Evolutionary conservation across 2,888 invertebrate species (phyloP).

Genomic region (Chrysomela aeneicollis): DNA sequence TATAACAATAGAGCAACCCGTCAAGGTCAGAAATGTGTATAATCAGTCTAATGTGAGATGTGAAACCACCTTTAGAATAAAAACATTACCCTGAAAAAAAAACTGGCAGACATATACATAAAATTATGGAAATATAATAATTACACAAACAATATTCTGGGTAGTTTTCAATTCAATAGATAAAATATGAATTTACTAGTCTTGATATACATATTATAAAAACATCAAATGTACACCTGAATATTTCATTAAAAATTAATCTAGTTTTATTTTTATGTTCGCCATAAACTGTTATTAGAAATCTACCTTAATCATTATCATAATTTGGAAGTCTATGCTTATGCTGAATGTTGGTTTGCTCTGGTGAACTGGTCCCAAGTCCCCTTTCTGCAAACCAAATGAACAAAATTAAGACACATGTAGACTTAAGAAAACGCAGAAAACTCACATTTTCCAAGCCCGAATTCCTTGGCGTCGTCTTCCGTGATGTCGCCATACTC

Average conservation of each 20-base stretch:
- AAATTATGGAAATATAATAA: conserved; percentile 10
- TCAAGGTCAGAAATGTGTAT: conserved; percentile 44
- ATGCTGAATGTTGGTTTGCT: conserved; percentile 36
- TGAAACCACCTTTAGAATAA: conserved; percentile 15
- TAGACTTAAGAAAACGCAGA: too few species aligned
- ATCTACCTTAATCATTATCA: conserved; percentile 37
- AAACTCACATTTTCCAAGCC: conserved; percentile 57
- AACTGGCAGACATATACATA: conserved; percentile 15
- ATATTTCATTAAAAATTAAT: conserved; percentile 26
- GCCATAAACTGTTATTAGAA: conserved; percentile 35
- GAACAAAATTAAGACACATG: too few species aligned
- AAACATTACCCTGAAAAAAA: conserved; percentile 2
- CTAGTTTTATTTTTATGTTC: conserved; percentile 30
- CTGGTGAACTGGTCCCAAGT: conserved; percentile 37
- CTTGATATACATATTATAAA: conserved; percentile 19
- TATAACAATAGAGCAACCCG: conserved; percentile 43
- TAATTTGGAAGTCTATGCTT: conserved; percentile 38
- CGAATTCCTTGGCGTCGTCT: conserved; percentile 84
- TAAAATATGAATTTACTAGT: not conserved
- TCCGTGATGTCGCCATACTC: conserved; percentile 98
- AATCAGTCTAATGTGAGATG: conserved; percentile 38
- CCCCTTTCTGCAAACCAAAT: conserved; percentile 28
- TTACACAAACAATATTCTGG: conserved; percentile 7
- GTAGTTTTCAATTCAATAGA: conserved; percentile 6
- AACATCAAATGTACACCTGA: conserved; percentile 37